Evolutionary conservation across 2,113 vertebrate species (phyloP).

Genomic region (Nesoenas mayeri): DNA sequence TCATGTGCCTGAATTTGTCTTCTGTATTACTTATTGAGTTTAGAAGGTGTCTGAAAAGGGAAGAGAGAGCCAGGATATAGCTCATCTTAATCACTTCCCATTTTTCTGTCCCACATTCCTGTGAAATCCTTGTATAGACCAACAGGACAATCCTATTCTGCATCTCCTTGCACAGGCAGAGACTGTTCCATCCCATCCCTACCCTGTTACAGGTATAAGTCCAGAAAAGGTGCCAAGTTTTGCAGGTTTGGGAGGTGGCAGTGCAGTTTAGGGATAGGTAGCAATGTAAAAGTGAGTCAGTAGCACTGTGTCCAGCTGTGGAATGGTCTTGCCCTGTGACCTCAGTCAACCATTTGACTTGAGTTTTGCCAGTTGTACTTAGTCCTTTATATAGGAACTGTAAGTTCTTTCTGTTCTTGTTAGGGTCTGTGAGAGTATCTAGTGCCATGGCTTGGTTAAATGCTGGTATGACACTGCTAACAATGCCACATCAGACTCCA

Average conservation of each 20-base stretch:
- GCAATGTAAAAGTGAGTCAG: accelerated
- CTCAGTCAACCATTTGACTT: neutral
- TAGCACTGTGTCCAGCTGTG: neutral
- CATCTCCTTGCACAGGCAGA: neutral
- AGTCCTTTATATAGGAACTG: neutral
- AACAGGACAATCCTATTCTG: neutral
- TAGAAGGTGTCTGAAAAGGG: neutral
- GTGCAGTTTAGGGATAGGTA: neutral
- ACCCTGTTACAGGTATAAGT: neutral
- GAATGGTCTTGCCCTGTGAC: neutral
- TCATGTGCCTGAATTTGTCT: neutral
- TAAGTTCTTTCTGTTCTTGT: neutral
- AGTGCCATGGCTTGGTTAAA: neutral
- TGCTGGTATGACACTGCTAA: neutral
- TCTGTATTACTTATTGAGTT: neutral
- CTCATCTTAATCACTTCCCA: neutral
- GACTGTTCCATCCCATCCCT: neutral
- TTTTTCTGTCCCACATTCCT: neutral
- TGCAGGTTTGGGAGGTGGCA: neutral
- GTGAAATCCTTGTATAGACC: too few species aligned
- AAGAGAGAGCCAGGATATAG: neutral
- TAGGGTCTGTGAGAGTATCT: neutral
- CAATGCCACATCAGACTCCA: neutral
- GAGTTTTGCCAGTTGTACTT: neutral
- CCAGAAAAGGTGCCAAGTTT: neutral